Evolutionary conservation across 1,140 invertebrate species (phyloP), one percentile per base, ranked within the genome.

Genomic region (Drosophila murphyi): DNA sequence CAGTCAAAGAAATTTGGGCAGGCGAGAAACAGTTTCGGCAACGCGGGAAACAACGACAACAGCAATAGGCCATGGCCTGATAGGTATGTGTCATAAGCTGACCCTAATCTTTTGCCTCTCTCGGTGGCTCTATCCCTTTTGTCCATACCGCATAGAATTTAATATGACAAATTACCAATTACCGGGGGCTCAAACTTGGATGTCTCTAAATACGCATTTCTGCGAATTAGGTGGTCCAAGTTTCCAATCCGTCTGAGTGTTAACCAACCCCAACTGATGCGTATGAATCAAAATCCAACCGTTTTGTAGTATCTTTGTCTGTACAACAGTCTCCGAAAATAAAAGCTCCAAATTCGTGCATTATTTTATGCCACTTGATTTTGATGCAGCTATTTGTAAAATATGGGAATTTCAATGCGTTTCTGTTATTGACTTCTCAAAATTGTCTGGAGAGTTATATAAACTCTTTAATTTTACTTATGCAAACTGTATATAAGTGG

Each of bases 1-100:
- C 54, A 50, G 12, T 55, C 4, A 31, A 62, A 52, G 7, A 51
- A 56, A 10, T 71, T 71, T 5, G 68, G 68, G 28, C 52, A 50
- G 7, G 28, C 37, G 60, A 47, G 56, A 12, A 79, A 78, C 62
- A 78, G 31, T 34, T 87, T 76, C 7, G 73, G 64, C 20, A 62
- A 70, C 12, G 50, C 29, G 2, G 62, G 70, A 35, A 68, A 48
- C 35, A 73, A 67, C 41, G 35, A 69, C 64, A 74, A 75, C 31
- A 74, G 70, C 32, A 76, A 76, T 3, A 88, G 78, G 29, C 68
- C 72, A 31, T 80, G 83, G 76, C 4, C 50, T 45, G 74, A 89
- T 57, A 52, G 85, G 85, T 88, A 88, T 76, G 85, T 89, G 71
- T 78, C 64, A 32, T 20, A 63, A 43, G 39, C 29, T n/a, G 4